Evolutionary conservation across 2,888 invertebrate genomes (phyloP).

Genomic region (Diarsia rubi): DNA sequence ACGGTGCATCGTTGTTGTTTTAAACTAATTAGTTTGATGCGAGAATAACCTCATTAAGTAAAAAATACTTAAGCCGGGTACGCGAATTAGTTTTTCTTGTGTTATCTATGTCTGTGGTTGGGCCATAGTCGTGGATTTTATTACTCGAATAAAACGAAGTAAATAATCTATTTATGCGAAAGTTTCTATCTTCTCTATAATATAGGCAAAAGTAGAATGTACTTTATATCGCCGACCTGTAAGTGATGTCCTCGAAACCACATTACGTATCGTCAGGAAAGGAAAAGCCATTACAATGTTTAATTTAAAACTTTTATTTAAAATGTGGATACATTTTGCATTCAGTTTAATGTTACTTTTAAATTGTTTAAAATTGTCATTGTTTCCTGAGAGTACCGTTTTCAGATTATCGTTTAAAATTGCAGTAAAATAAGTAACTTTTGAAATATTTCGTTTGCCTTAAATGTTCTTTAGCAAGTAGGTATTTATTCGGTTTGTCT

Average conservation of each 20-base stretch:
- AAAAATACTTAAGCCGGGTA: no score
- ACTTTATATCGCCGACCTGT: conserved; percentile 26
- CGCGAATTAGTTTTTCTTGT: no score
- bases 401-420: background rate
- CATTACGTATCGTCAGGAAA: conserved; percentile 44
- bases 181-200: background rate
- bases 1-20: no score
- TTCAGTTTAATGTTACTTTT: background rate
- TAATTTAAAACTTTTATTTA: conserved; percentile 37
- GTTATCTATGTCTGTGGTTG: background rate
- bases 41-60: no score
- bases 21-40: no score
- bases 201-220: background rate
- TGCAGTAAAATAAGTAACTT: background rate
- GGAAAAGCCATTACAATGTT: conserved; percentile 28
- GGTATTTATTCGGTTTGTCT: background rate
- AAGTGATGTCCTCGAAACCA: conserved; percentile 33
- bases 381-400: background rate
- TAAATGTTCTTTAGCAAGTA: background rate
- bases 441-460: background rate
- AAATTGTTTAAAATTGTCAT: conserved; percentile 6
- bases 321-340: conserved; percentile 28
- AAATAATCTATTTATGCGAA: conserved; percentile 9
- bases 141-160: conserved; percentile 15
- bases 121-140: conserved; percentile 6